Evolutionary conservation across 2,797 vertebrate species (phyloP), one percentile per base, ranked within the genome.

Genomic region (Cyprinodon diabolis): DNA sequence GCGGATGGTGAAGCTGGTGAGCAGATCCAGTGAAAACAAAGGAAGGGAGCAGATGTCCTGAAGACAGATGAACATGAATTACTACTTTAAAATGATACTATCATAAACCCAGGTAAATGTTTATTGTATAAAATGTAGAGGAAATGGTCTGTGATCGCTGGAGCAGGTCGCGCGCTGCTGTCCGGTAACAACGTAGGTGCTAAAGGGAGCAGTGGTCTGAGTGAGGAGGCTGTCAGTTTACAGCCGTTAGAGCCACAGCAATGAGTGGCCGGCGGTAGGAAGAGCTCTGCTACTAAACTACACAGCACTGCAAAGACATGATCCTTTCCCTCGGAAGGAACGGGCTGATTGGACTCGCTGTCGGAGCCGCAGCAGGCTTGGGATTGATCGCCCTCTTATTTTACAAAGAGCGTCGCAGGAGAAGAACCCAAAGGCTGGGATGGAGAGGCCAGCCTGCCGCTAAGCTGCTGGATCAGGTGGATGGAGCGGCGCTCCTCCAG

Each of bases 351-450:
- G 93, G 93, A 6, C 87, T 95, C 0, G 90, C 92, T 0, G 79
- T 95, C 2, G 93, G 92, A 45, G 93, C 93, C 1, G 90, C 94
- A 0, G 90, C 92, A 19, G 92, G 94, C 2, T 75, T 93, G 68
- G 92, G 94, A 4, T 21, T 95, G 71, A 75, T 95, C 2, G 89
- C 91, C 4, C 80, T 93, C 54, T 69, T 95, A 0, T 71, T 95
- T 3, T 93, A 92, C 78, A 76, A 84, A 72, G 92, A 94, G 68
- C 48, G 92, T 8, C 68, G 78, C 0, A 77, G 83, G 67, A 92
- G 90, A 45, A 91, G 84, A 68, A 63, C 52, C 19, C 84, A 77
- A 69, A 74, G 25, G 0, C 1, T 71, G 68, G 9, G 49, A 40
- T 37, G 72, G 55, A 78, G 77, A 67, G 57, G 52, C 63, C 58